phyloP scores from a whole-genome alignment of 2,797 vertebrate species.

The Coracias cyanogaster region DNA sequence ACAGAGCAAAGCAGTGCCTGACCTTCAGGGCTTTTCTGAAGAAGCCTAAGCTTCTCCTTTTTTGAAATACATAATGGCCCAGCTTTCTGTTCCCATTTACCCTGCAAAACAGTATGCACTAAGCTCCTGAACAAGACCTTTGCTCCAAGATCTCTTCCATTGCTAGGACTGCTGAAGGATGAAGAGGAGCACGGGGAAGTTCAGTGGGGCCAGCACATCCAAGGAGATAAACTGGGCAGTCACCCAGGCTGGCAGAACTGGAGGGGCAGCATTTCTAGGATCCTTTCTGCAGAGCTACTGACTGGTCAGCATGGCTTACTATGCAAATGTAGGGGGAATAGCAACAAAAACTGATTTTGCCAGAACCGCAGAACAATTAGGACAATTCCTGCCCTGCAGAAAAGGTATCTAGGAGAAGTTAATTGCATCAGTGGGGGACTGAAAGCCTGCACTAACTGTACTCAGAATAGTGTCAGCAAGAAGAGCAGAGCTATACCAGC shows the following conservation, averaged over 20 bases:
- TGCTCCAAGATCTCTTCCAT: not conserved
- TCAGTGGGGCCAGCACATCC: not conserved
- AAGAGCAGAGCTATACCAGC: not conserved
- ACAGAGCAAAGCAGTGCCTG: not conserved
- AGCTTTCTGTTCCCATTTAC: not conserved
- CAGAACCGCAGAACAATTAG: constrained; percentile 59
- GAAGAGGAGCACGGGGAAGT: not conserved
- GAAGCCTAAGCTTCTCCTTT: not conserved
- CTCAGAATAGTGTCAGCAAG: not conserved
- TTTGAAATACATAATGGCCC: not conserved
- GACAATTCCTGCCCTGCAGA: constrained; percentile 45
- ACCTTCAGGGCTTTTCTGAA: not conserved
- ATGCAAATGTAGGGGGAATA: not conserved
- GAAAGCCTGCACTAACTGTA: constrained; percentile 13
- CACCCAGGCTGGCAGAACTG: constrained; percentile 30
- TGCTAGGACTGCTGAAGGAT: not conserved
- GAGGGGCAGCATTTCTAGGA: constrained; percentile 59
- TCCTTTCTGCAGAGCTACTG: constrained; percentile 12
- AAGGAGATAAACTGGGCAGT: not conserved
- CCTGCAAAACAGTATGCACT: not conserved
- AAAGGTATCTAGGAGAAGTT: constrained; percentile 12
- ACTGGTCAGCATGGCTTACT: constrained; percentile 19
- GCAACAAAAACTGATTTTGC: constrained; percentile 55
- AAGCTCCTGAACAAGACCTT: not conserved
- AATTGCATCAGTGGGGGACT: not conserved